A percentile compares a stretch with the other conserved stretches of the same genome.
phyloP scores from a whole-genome alignment of 2,888 invertebrate genomes.

The Pardosa pseudoannulata region DNA sequence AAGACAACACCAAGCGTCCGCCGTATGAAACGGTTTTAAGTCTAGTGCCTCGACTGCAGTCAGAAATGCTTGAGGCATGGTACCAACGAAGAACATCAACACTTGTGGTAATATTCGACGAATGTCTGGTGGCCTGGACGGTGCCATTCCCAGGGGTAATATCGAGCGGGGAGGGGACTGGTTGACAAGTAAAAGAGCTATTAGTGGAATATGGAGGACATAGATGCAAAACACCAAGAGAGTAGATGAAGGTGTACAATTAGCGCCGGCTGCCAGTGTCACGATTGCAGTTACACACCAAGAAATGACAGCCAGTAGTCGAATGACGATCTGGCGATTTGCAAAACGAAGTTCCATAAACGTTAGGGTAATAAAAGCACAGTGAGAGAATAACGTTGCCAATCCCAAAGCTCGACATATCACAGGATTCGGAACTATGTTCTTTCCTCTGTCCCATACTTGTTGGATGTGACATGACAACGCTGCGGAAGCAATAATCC shows the following conservation, averaged over 20 bases:
- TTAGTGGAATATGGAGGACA: background rate
- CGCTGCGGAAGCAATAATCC: background rate
- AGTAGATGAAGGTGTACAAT: background rate
- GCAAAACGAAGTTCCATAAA: background rate
- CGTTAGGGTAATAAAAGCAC: background rate
- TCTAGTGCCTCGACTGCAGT: background rate
- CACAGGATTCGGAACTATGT: background rate
- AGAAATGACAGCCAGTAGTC: background rate
- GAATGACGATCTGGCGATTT: background rate
- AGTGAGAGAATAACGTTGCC: background rate
- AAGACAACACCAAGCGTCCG: background rate
- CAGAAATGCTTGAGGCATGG: background rate
- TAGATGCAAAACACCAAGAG: background rate
- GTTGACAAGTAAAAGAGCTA: background rate
- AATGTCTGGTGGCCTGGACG: background rate
- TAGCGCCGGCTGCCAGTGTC: background rate
- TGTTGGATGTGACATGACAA: background rate
- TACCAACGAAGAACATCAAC: background rate
- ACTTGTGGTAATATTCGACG: background rate
- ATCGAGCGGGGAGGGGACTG: background rate
- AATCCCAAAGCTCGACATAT: background rate
- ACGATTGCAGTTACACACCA: slow-evolving; percentile 1
- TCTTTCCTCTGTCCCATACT: background rate
- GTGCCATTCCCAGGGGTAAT: background rate
- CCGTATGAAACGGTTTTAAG: background rate